A percentile compares a stretch with the other conserved stretches of the same genome.
Conservation (phyloP, 2,888 invertebrate species). For the Saturnia pavonia region DNA sequence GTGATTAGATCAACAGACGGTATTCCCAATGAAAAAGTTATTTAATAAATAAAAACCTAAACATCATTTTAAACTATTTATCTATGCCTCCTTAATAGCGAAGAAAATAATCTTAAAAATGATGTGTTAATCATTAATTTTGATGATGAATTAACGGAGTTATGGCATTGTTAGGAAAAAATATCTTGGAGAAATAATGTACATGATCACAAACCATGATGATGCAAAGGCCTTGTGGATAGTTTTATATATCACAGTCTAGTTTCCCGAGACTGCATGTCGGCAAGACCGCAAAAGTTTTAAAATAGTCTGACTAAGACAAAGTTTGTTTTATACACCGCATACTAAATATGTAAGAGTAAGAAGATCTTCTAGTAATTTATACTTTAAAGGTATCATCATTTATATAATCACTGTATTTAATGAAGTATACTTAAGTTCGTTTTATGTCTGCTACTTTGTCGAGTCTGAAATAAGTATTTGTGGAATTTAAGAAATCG, state of each 20-base stretch:
- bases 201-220: too few relatives aligned
- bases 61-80: too few relatives aligned
- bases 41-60: too few relatives aligned
- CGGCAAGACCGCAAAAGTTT: not conserved
- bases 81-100: too few relatives aligned
- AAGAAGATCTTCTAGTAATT: not conserved
- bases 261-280: not conserved
- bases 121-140: too few relatives aligned
- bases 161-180: too few relatives aligned
- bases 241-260: not conserved
- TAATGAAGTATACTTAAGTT: not conserved
- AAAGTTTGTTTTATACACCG: conserved; percentile 1
- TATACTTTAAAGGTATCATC: not conserved
- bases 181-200: too few relatives aligned
- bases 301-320: not conserved
- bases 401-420: not conserved
- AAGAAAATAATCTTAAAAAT: too few relatives aligned
- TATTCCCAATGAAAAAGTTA: too few relatives aligned
- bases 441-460: not conserved
- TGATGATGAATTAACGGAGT: too few relatives aligned
- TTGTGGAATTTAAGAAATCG: not conserved
- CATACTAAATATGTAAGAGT: not conserved
- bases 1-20: too few relatives aligned
- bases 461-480: not conserved
- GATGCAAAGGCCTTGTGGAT: not conserved